Base-by-base conservation (phyloP, 2,113 vertebrate genomes). In the Mustela lutreola region DNA sequence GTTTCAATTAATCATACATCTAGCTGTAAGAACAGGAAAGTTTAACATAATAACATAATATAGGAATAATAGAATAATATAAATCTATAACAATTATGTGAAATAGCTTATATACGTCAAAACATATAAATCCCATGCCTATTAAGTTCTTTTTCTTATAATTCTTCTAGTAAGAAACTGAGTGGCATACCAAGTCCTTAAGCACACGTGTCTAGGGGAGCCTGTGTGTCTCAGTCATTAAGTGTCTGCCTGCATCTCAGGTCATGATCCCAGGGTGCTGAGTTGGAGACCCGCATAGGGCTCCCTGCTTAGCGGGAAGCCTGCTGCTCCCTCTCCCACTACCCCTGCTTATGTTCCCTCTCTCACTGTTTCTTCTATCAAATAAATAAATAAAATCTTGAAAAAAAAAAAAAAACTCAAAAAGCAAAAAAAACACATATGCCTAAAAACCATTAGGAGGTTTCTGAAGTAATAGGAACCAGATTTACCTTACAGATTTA, bases 241-340 rank as follows among this genome's bases (percentile, higher is more conserved):
- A 56, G 14, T 53, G 16, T 56, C 53, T 56, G 53, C 53, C 53
- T 56, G 16, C 0, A 0, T 16, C 53, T 56, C 53, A 0, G 16
- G 53, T 56, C 16, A 56, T 56, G 53, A 56, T 56, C 53, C 53
- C 53, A 56, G 53, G 16, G 5, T 56, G 16, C 16, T 56, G 15
- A 16, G 53, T 18, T 56, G 16, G 53, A 56, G 53, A 56, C 53
- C 53, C 53, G 18, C 53, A 56, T 56, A 56, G 53, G 53, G 53
- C 16, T 56, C 16, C 53, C 16, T 18, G 16, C 53, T 56, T 15
- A 53, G 15, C 15, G 1, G 53, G 53, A 53, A 53, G 53, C 53
- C 53, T 53, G 53, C 15, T 53, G 16, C 16, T 56, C 53, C 16
- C 16, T 56, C 53, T 56, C 53, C 5, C 16, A 18, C 53, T 53